Evolutionary conservation across 1,140 invertebrate species (phyloP).

Genomic region (Sycophaga agraensis): DNA sequence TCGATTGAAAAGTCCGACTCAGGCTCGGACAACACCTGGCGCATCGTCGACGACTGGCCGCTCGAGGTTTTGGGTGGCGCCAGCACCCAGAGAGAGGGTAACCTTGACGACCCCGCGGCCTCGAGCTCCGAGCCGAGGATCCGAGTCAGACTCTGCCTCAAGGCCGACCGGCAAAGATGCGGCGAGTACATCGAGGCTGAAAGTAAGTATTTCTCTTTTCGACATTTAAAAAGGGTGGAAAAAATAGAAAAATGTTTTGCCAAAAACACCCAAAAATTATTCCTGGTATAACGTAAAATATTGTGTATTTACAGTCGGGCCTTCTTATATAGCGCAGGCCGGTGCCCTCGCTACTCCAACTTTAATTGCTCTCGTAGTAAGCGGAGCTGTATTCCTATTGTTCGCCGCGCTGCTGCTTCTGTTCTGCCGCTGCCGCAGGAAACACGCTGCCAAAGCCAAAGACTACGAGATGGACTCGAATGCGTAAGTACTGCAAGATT

Average conservation of each 20-base stretch:
- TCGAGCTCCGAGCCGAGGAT: slow-evolving; percentile 64
- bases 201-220: slow-evolving; percentile 68
- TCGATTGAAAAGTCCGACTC: slow-evolving; percentile 69
- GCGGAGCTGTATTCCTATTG: slow-evolving; percentile 76
- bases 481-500: slow-evolving; percentile 53
- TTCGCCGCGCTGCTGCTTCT: slow-evolving; percentile 76
- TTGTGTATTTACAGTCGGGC: slow-evolving; percentile 73
- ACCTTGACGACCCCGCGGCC: slow-evolving; percentile 61
- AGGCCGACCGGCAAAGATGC: slow-evolving; percentile 75
- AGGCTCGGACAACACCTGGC: slow-evolving; percentile 63
- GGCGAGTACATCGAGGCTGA: slow-evolving; percentile 80
- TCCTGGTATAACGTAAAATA: too few relatives aligned
- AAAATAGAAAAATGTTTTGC: slow-evolving; percentile 16
- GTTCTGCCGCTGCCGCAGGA: slow-evolving; percentile 83
- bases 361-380: slow-evolving; percentile 78
- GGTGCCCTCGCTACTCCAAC: slow-evolving; percentile 74
- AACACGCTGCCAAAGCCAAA: slow-evolving; percentile 82
- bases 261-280: too few relatives aligned
- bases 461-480: slow-evolving; percentile 87
- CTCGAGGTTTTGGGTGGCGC: slow-evolving; percentile 68
- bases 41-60: slow-evolving; percentile 68
- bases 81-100: slow-evolving; percentile 68
- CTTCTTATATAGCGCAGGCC: slow-evolving; percentile 78
- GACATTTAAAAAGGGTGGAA: too few relatives aligned
- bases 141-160: slow-evolving; percentile 75